Conservation (phyloP, 2,888 invertebrate genomes). For the Nomada ruficornis region DNA sequence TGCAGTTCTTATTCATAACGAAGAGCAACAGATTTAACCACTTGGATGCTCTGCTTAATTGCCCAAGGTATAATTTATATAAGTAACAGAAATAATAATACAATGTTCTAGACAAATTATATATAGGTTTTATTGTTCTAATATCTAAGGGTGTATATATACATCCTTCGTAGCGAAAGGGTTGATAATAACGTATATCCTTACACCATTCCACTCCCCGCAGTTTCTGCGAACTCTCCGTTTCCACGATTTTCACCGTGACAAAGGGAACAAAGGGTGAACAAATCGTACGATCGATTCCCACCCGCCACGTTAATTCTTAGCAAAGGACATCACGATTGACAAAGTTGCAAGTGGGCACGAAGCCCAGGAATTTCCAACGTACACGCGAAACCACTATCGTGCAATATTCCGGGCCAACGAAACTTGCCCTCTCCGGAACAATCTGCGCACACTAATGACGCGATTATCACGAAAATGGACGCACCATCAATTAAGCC, state of each 20-base stretch:
- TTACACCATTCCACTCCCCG: neutral
- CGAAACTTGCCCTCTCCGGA: neutral
- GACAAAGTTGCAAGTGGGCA: neutral
- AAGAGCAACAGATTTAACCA: no score
- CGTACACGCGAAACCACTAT: neutral
- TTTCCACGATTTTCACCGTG: neutral
- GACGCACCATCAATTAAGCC: neutral
- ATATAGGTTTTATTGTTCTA: no score
- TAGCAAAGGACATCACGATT: constrained; percentile 1
- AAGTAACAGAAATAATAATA: no score
- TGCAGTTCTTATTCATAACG: no score
- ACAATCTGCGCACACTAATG: neutral
- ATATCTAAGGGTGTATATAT: no score
- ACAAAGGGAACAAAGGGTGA: neutral
- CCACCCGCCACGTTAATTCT: neutral
- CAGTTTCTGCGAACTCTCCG: neutral
- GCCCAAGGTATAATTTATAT: no score
- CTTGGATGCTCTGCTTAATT: no score
- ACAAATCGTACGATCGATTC: constrained; percentile 18
- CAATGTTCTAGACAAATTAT: no score
- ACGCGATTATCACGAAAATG: neutral
- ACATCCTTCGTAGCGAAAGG: no score
- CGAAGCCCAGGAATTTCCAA: neutral
- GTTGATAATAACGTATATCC: no score
- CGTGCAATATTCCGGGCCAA: neutral